A percentile compares a stretch with the other conserved stretches of the same genome.
phyloP scores from a whole-genome alignment of 30 jellyfish, hydroid and myxozoan species.

The Aurelia sp. region DNA sequence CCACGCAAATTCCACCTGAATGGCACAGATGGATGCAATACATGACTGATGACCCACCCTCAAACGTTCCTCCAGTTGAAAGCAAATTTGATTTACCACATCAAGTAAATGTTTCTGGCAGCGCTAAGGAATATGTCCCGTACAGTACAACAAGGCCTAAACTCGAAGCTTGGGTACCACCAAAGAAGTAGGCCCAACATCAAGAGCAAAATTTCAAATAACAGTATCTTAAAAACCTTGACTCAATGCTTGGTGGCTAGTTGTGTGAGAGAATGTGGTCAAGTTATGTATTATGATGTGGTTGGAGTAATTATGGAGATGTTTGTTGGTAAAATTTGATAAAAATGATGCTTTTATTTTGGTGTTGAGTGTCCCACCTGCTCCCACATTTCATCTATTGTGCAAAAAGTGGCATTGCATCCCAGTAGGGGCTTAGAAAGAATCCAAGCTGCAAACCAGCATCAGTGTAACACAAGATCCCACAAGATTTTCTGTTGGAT shows the following conservation, averaged over 20 bases:
- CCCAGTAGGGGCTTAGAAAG: too few species aligned
- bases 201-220: not conserved
- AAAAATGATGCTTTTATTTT: too few species aligned
- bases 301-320: too few species aligned
- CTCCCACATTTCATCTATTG: too few species aligned
- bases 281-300: too few species aligned
- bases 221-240: not conserved
- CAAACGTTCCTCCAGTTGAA: slow-evolving; percentile 76
- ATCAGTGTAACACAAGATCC: too few species aligned
- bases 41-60: slow-evolving; percentile 94
- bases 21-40: slow-evolving; percentile 99
- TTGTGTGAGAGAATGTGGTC: too few species aligned
- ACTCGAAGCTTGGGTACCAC: slow-evolving; percentile 87
- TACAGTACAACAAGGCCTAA: slow-evolving; percentile 95
- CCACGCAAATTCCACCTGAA: slow-evolving; percentile 94
- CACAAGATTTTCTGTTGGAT: too few species aligned
- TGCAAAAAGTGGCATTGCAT: too few species aligned
- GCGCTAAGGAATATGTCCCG: slow-evolving; percentile 77
- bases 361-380: too few species aligned
- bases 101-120: slow-evolving; percentile 75
- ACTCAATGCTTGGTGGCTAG: not conserved
- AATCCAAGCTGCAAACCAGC: too few species aligned
- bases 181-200: slow-evolving; percentile 15
- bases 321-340: too few species aligned
- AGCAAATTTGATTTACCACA: slow-evolving; percentile 75